These are phyloP conservation scores for Troides oblongomaculatus DNA, from an alignment of 2,888 invertebrate genomes.

Conservation along the genomic window DNA sequence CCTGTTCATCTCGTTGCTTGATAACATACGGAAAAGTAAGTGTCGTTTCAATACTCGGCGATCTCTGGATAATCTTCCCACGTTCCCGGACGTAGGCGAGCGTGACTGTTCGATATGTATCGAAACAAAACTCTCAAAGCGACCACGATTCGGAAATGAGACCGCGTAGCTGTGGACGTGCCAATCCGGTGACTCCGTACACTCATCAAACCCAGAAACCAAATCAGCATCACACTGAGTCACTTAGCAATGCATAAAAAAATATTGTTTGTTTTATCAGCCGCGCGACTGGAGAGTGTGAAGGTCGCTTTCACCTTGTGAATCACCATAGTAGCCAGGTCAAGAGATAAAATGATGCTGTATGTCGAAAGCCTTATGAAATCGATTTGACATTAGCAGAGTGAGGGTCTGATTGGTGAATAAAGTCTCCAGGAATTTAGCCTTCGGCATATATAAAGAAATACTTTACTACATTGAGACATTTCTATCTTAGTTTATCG, in stretches of 20 bases:
- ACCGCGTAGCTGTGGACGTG: constrained; percentile 7
- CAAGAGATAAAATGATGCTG: constrained; percentile 24
- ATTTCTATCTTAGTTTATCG: too few species aligned
- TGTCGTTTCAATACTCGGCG: too few species aligned
- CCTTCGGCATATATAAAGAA: too few species aligned
- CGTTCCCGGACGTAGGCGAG: too few species aligned
- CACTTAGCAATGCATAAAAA: constrained; percentile 42
- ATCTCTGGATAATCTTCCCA: too few species aligned
- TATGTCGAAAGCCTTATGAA: constrained; percentile 39
- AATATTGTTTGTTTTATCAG: constrained; percentile 51
- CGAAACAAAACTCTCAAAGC: neutral
- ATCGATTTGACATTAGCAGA: constrained; percentile 7
- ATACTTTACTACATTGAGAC: too few species aligned
- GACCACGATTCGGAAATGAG: constrained; percentile 22
- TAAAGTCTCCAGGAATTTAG: too few species aligned
- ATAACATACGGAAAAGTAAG: too few species aligned
- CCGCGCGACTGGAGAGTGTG: constrained; percentile 42
- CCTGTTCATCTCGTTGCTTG: too few species aligned
- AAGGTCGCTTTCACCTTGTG: constrained; percentile 65
- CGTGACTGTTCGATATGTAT: constrained; percentile 11
- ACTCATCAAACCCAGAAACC: constrained; percentile 27
- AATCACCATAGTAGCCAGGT: constrained; percentile 42
- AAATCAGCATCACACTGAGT: constrained; percentile 45
- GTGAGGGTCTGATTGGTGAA: too few species aligned
- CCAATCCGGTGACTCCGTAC: constrained; percentile 20